phyloP scores from a whole-genome alignment of 2,797 vertebrate species.

The Bradypodion pumilum region DNA sequence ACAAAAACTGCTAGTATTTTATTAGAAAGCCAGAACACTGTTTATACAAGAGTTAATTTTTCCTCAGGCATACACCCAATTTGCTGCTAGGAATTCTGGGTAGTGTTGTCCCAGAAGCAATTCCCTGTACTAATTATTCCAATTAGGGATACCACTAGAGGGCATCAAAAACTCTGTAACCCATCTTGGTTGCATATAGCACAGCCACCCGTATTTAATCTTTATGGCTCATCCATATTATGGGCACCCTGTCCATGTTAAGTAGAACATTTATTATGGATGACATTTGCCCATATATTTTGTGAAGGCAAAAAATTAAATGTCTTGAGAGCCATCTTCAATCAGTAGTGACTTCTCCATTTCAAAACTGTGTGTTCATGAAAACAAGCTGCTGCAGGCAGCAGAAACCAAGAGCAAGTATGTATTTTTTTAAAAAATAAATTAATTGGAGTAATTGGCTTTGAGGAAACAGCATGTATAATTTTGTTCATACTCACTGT shows the following conservation, averaged over 20 bases:
- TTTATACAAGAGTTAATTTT: neutral
- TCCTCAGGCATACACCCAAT: accelerated
- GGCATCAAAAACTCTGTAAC: slow-evolving; percentile 60
- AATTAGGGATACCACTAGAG: slow-evolving; percentile 67
- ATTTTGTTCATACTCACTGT: neutral
- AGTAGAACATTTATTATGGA: slow-evolving; percentile 30
- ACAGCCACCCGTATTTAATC: neutral
- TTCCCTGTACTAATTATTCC: slow-evolving; percentile 58
- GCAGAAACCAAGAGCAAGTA: slow-evolving; percentile 1
- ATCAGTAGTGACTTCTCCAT: slow-evolving; percentile 16
- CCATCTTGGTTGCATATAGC: neutral
- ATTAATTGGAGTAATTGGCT: slow-evolving; percentile 11
- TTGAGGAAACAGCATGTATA: neutral
- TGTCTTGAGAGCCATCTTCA: slow-evolving; percentile 26
- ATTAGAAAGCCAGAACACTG: neutral
- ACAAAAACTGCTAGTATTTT: neutral
- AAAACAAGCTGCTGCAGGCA: slow-evolving; percentile 18
- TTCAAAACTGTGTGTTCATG: neutral
- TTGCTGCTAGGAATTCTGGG: slow-evolving; percentile 56
- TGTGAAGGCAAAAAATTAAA: slow-evolving; percentile 10
- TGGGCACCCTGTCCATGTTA: neutral
- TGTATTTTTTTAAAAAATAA: neutral
- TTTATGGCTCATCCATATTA: slow-evolving; percentile 13
- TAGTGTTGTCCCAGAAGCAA: slow-evolving; percentile 63
- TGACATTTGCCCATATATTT: slow-evolving; percentile 16